Evolutionary conservation across 37 sponge, comb jelly and placozoan genomes (phyloP), one percentile per base, ranked within the genome.

Genomic region (Aplysina aerophoba): DNA sequence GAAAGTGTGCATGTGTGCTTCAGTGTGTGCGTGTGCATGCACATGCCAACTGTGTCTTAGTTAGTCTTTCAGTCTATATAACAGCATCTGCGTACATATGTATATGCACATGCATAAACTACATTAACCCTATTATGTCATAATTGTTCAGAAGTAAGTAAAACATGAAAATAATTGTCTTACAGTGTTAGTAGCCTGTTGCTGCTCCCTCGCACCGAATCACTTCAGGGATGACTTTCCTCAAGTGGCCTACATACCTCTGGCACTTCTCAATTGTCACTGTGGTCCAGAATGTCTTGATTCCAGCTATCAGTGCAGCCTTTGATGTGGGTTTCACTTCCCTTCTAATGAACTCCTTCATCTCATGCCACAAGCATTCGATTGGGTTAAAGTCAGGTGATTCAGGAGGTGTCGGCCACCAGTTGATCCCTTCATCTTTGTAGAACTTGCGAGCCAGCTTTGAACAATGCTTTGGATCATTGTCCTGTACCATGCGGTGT

Each of bases 221-320:
- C 37, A 71, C 73, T 71, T 71, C 73, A 27, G 73, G 73, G 33
- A 71, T 34, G 20, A 71, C 73, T 33, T 71, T 71, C n/a, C 50
- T 44, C 73, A 71, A 19, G 28, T 71, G 73, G 31, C 37, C 73
- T 8, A 71, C 16, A 33, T 71, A 71, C 36, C 4, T 71, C 4
- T 71, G 31, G 34, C 73, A 71, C 36, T 71, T 71, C 12, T 71
- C 34, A 25, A 71, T 34, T 19, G 73, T 35, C 30, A 71, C 73
- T 31, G 73, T 71, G 20, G n/a, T 33, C 73, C 73, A 71, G 28
- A 71, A 71, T 71, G 2, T 21, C 34, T 71, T 34, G 21, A 71
- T 35, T 71, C 73, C 34, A 44, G 36, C n/a, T 71, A 71, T 71
- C 20, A 71, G 37, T 34, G n/a, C 34, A 31, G n/a, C 73, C 36